Evolutionary conservation across 2,113 vertebrate species (phyloP), one percentile per base, ranked within the genome.

Genomic region (Plectropomus leopardus): DNA sequence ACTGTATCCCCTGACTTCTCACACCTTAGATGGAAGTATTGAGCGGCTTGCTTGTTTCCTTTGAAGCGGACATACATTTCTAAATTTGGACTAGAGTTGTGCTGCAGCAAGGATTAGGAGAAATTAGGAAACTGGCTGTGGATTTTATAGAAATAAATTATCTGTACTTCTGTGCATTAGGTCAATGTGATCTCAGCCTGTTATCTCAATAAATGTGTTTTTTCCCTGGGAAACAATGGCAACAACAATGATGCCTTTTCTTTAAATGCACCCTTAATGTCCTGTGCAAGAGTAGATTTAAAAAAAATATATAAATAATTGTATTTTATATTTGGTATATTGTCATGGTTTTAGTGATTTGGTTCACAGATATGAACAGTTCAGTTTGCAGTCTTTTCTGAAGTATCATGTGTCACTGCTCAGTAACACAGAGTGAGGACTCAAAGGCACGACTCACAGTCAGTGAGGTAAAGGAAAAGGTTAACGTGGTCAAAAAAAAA

Each of bases 11-110:
- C 44, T 64, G 16, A 61, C 60, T 77, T 59, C 21, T 78, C 44
- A 61, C 21, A 47, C 53, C 40, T 58, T 5, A 40, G 47, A 75
- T 24, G 15, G 19, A 67, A 71, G 19, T 67, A 80, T 58, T 71
- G 66, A 84, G 45, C 73, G 45, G 36, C 45, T 36, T 45, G 51
- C 50, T 72, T 21, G 1, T 53, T 80, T 73, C 15, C 68, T 64
- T 73, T 7, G 4, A 24, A 26, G 28, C 30, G 1, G 30, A 24
- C 4, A 79, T 60, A 76, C 30, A 21, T 23, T 26, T 66, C 40
- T 75, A n/a, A 44, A 72, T 67, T 60, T 48, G 44, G 21, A 68
- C 7, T 28, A 50, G 26, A 1, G 11, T 60, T 13, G 17, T 40
- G 32, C 59, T n/a, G 32, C 28, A 80, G 54, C 45, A 30, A 14